These are phyloP conservation scores for Acinonyx jubatus DNA, from an alignment of 2,113 vertebrate genomes.

Conservation along the genomic window DNA sequence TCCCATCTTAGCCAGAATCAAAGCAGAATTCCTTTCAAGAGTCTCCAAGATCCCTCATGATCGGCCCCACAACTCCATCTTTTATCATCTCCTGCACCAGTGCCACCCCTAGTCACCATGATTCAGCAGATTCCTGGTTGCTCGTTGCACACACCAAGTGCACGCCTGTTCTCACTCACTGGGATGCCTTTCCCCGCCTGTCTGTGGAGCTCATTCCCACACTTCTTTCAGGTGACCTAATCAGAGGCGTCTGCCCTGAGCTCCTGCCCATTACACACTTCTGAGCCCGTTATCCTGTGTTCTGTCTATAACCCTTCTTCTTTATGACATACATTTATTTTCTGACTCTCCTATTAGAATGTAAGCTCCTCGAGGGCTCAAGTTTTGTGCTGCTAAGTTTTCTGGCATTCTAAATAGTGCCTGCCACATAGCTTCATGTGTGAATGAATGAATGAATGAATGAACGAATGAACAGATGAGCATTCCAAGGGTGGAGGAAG, in stretches of 20 bases:
- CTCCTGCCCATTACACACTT: background rate
- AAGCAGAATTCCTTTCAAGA: slow-evolving; percentile 38
- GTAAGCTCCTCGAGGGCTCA: background rate
- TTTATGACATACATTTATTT: background rate
- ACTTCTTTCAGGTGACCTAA: background rate
- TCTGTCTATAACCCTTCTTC: background rate
- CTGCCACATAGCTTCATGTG: background rate
- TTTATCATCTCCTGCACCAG: background rate
- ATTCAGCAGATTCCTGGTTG: background rate
- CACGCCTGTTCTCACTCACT: background rate
- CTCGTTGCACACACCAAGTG: background rate
- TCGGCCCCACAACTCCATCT: background rate
- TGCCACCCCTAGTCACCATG: background rate
- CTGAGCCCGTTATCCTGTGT: background rate
- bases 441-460: background rate
- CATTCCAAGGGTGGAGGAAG: background rate
- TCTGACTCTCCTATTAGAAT: background rate
- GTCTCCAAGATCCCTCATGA: background rate
- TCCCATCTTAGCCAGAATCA: background rate
- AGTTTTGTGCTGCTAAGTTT: slow-evolving; percentile 23
- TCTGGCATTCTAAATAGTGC: background rate
- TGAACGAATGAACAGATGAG: background rate
- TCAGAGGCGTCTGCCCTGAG: background rate
- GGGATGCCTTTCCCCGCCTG: background rate
- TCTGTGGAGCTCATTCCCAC: background rate